phyloP scores from a whole-genome alignment of 2,797 vertebrate species.

The Sphaeramia orbicularis region DNA sequence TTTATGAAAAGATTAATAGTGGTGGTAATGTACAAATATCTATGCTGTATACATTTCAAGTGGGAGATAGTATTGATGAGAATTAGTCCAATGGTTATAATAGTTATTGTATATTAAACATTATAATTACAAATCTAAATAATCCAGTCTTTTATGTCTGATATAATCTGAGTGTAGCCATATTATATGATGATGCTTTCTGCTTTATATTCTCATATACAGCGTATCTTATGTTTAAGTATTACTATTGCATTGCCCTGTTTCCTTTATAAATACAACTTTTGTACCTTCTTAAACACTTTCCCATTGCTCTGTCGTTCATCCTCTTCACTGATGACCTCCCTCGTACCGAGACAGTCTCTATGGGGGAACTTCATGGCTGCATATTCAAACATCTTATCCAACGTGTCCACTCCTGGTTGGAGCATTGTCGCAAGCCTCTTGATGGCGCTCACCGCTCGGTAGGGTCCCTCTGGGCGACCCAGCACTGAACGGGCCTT shows the following conservation, averaged over 20 bases:
- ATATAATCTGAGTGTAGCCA: no score
- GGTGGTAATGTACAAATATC: not conserved
- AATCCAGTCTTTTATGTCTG: no score
- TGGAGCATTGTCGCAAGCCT: conserved; percentile 85
- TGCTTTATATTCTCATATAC: not conserved
- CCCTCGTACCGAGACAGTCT: conserved; percentile 92
- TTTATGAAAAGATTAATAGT: no score
- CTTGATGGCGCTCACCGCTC: conserved; percentile 86
- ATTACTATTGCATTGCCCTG: not conserved
- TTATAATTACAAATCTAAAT: no score
- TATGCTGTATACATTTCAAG: not conserved
- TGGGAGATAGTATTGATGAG: not conserved
- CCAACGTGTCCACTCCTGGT: conserved; percentile 90
- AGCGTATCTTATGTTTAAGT: not conserved
- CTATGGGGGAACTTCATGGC: conserved; percentile 85
- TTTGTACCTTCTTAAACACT: conserved; percentile 94
- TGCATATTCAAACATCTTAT: conserved; percentile 90
- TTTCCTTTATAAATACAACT: not conserved
- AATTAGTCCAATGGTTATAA: not conserved
- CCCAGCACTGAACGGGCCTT: conserved; percentile 88
- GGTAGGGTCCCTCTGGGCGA: conserved; percentile 87
- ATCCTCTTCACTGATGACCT: conserved; percentile 93
- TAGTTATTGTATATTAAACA: no score
- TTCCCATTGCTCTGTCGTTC: conserved; percentile 93
- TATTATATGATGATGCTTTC: no score